Evolutionary conservation across 2,797 vertebrate species (phyloP).

Genomic region (Tauraco hartlaubi): DNA sequence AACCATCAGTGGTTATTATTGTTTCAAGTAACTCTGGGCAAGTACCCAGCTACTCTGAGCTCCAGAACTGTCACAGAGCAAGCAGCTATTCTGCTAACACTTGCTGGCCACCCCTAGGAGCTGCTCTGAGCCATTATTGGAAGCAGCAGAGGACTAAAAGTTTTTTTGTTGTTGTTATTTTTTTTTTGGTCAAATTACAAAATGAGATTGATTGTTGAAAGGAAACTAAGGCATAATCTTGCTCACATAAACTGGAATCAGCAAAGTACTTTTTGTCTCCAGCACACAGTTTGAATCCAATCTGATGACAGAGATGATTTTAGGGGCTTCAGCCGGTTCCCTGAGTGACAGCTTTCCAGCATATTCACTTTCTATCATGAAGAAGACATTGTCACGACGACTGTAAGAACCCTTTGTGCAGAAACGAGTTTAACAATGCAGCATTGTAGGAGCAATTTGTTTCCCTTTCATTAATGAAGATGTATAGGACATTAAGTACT

Average conservation of each 20-base stretch:
- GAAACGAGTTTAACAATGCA: background rate
- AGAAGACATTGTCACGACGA: background rate
- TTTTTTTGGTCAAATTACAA: background rate
- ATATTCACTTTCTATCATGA: background rate
- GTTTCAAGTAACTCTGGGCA: background rate
- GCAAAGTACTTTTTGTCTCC: background rate
- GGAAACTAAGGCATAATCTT: background rate
- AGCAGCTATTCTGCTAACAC: background rate
- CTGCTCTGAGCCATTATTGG: background rate
- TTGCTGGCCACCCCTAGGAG: background rate
- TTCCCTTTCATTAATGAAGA: slow-evolving; percentile 60
- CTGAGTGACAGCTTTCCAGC: background rate
- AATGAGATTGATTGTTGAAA: background rate
- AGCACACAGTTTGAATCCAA: background rate
- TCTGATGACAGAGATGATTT: background rate
- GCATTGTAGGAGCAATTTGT: slow-evolving; percentile 12
- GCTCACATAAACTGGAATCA: background rate
- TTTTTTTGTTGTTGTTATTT: background rate
- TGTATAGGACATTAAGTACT: slow-evolving; percentile 23
- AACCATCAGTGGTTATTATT: background rate
- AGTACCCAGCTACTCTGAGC: background rate
- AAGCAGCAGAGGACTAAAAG: background rate
- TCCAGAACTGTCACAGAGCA: background rate
- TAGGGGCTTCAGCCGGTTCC: background rate
- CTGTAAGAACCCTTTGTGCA: background rate